These are phyloP conservation scores for Peromyscus aztecus DNA, from an alignment of 2,797 vertebrate genomes.

Conservation along the genomic window DNA sequence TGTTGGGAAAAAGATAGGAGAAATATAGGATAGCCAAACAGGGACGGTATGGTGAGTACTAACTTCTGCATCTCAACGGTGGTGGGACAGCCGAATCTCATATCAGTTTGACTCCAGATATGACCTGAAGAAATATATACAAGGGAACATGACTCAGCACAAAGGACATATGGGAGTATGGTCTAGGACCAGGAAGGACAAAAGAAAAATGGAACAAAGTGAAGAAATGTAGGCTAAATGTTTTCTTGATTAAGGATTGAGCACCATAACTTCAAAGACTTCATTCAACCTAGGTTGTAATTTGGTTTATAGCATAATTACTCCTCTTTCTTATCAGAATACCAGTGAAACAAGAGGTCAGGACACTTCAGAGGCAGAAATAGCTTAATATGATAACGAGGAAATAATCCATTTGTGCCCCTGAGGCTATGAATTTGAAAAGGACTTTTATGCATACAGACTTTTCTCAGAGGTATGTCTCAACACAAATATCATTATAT, in stretches of 20 bases:
- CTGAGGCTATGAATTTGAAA: conserved; percentile 27
- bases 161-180: background rate
- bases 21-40: background rate
- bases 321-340: background rate
- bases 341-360: conserved; percentile 2
- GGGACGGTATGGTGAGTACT: background rate
- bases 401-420: background rate
- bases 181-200: background rate
- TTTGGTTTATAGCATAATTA: conserved; percentile 8
- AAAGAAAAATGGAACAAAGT: conserved; percentile 18
- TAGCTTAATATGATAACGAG: background rate
- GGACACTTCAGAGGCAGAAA: background rate
- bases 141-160: background rate
- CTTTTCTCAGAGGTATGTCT: background rate
- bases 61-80: conserved; percentile 25
- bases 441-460: background rate
- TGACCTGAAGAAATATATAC: conserved; percentile 22
- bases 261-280: background rate
- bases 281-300: conserved; percentile 21
- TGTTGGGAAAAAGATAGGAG: background rate
- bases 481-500: background rate
- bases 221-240: background rate
- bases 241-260: background rate
- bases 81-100: background rate
- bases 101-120: background rate